These are phyloP conservation scores for Camponotus vicinus DNA, from an alignment of 1,140 invertebrate species.

Conservation along the genomic window DNA sequence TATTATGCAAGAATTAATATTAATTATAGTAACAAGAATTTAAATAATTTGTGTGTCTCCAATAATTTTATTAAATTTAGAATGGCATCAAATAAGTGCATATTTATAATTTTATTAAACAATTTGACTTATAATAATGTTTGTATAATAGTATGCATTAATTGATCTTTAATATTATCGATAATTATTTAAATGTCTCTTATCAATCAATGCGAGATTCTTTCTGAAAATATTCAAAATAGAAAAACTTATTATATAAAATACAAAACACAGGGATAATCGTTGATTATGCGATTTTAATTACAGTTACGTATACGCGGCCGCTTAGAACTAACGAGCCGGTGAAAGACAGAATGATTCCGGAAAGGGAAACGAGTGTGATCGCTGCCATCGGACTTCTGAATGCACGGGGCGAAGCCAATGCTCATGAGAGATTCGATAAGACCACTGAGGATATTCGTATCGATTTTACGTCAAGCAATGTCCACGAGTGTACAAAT, in stretches of 20 bases:
- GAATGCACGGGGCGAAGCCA: conserved; percentile 92
- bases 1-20: neutral
- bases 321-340: conserved; percentile 92
- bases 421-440: conserved; percentile 91
- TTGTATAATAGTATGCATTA: no score
- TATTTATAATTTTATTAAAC: conserved; percentile 16
- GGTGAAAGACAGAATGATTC: conserved; percentile 90
- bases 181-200: neutral
- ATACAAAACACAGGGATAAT: neutral
- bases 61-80: neutral
- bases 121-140: no score
- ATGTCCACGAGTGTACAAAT: conserved; percentile 85
- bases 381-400: conserved; percentile 96
- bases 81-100: neutral
- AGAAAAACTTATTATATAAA: neutral
- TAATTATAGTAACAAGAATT: neutral
- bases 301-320: conserved; percentile 90
- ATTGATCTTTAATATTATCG: no score
- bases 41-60: neutral
- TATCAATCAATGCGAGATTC: neutral
- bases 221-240: neutral
- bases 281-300: neutral
- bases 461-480: conserved; percentile 90
- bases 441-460: conserved; percentile 91
- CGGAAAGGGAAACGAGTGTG: conserved; percentile 90